Evolutionary conservation across 2,113 vertebrate genomes (phyloP), one percentile per base, ranked within the genome.

Genomic region (Sarotherodon lohbergeri): DNA sequence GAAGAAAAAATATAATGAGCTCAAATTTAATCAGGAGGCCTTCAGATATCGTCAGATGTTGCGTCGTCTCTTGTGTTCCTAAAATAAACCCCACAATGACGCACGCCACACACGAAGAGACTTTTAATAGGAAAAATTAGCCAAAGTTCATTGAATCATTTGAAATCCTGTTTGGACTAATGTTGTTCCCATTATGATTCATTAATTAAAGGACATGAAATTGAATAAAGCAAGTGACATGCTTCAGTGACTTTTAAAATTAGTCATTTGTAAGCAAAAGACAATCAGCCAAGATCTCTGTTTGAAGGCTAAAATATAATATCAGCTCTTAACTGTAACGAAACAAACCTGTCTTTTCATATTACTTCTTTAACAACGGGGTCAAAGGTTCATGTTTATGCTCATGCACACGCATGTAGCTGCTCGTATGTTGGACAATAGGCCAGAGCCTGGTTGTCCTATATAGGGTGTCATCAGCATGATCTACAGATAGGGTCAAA

Each of bases 401-500:
- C 41, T 81, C 11, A 8, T 66, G 43, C 16, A 50, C 50, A 80
- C 11, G 43, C 76, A 80, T 56, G 76, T n/a, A 48, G 52, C 66
- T 56, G 56, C 76, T 78, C 2, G 2, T 29, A 48, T 41, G 27
- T 10, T 52, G 48, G 59, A 92, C 91, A 93, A 91, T 73, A 91
- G 86, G 80, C 63, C 79, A 43, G 17, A 19, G 50, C 29, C 71
- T 88, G 84, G 43, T 59, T 84, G 71, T 88, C 63, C 55, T 27
- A 19, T 46, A 19, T 61, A 59, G 80, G 76, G 41, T 85, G 85
- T 84, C 68, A 84, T 39, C 39, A 27, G 50, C 36, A 46, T 29
- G 84, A 89, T 93, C 61, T 66, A 76, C 86, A 83, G 88, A 90
- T 87, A 73, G 29, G 88, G 85, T 94, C 84, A 92, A 94, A 93